Conservation (phyloP, 2,113 vertebrate species). For the Connochaetes taurinus region DNA sequence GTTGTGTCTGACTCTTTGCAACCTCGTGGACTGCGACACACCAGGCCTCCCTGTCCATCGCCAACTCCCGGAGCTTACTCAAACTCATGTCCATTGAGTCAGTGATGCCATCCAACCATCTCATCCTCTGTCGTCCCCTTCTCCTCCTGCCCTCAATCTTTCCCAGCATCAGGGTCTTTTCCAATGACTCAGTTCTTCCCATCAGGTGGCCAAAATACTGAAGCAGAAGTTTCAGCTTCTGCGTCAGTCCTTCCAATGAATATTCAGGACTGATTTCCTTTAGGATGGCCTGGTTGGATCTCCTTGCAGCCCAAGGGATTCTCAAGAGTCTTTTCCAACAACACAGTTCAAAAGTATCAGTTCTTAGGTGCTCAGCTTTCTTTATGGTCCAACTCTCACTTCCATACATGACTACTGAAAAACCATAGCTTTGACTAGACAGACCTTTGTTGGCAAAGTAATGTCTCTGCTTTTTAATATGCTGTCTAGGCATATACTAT, state of each 20-base stretch:
- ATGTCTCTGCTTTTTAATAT: background rate
- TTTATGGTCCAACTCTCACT: background rate
- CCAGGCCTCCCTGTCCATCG: background rate
- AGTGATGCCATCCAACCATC: background rate
- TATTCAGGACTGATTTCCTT: background rate
- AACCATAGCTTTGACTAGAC: background rate
- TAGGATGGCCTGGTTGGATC: background rate
- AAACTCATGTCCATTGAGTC: background rate
- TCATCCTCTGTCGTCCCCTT: background rate
- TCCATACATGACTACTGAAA: background rate
- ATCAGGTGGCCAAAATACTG: background rate
- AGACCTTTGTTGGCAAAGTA: background rate
- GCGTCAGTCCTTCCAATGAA: background rate
- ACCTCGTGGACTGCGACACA: accelerated
- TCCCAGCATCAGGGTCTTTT: background rate
- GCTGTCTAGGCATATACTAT: background rate
- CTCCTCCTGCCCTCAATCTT: background rate
- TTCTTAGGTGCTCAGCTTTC: background rate
- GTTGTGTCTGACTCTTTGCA: background rate
- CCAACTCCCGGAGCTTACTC: background rate
- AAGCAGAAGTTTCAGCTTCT: background rate
- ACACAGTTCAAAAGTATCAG: background rate
- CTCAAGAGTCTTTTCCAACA: background rate
- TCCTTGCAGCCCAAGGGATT: background rate
- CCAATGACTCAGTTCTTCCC: background rate